Base-by-base conservation (phyloP, 2,113 vertebrate species). In the Aegotheles bennettii region DNA sequence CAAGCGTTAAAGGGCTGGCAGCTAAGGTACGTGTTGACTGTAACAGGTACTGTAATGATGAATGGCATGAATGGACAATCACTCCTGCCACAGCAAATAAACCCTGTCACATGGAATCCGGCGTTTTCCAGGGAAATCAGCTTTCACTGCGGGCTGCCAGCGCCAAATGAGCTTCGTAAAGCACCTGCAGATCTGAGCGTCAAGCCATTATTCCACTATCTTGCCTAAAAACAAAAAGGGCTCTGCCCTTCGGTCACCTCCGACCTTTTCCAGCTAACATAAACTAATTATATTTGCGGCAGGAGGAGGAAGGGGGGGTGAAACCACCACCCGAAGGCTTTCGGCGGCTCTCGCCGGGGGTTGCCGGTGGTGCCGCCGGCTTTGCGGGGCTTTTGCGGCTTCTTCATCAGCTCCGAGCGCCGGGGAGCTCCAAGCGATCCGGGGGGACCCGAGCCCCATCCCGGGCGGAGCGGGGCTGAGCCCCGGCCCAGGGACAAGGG, bases 211-310 rank as follows among this genome's bases (percentile, higher is more conserved):
- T 99, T 98, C 97, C 98, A 98, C 98, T 98, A 98, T 99, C 98
- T 98, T 99, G 98, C 98, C 98, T 99, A 98, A 98, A 98, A 99
- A 98, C 97, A 98, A 98, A 98, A 98, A 98, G 98, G 97, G 96
- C 97, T 96, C 96, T 98, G 98, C 98, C 98, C 99, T 98, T 97
- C 89, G 77, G 90, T 97, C 97, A 97, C 98, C 98, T 98, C 97
- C 98, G 98, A 99, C 99, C 99, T 99, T 98, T 98, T 98, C 96
- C 98, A 98, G 98, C 98, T 98, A 99, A 99, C 98, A 98, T 99
- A 99, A 99, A 99, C 99, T 99, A 99, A 99, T 99, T 99, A 99
- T 98, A 97, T 98, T 98, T 98, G 97, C 79, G 78, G 96, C 86
- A 81, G 95, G 95, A 94, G 93, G 78, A 92, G 86, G 89, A 87